These are phyloP conservation scores for Collichthys lucidus DNA, from an alignment of 2,113 vertebrate species.

Conservation along the genomic window DNA sequence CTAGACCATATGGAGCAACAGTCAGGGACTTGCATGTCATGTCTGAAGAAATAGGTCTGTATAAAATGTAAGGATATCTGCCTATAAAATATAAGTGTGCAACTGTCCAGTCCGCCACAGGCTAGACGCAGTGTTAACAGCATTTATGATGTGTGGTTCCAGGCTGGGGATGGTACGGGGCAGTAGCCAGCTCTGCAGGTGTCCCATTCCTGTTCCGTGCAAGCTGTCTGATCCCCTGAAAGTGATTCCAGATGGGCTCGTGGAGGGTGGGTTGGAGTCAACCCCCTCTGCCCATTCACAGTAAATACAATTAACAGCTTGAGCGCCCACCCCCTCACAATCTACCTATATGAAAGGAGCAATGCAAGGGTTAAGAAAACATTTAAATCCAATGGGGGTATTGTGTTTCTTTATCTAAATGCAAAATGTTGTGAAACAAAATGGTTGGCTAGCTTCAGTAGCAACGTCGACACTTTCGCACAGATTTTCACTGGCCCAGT, in stretches of 20 bases:
- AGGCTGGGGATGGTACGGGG: slow-evolving; percentile 64
- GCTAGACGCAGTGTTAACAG: slow-evolving; percentile 49
- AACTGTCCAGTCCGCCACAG: slow-evolving; percentile 45
- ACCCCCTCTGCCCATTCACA: slow-evolving; percentile 69
- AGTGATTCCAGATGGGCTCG: slow-evolving; percentile 83
- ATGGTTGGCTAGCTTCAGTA: slow-evolving; percentile 55
- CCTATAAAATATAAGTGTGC: slow-evolving; percentile 55
- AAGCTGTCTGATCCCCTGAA: slow-evolving; percentile 78
- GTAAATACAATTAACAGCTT: slow-evolving; percentile 81
- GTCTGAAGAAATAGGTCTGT: slow-evolving; percentile 47
- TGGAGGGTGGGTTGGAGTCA: slow-evolving; percentile 74
- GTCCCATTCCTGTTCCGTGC: slow-evolving; percentile 78
- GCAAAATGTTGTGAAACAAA: slow-evolving; percentile 75
- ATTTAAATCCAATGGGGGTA: slow-evolving; percentile 59
- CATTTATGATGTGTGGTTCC: slow-evolving; percentile 58
- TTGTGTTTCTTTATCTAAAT: slow-evolving; percentile 77
- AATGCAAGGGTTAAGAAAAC: slow-evolving; percentile 77
- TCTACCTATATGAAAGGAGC: slow-evolving; percentile 74
- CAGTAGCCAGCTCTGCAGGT: slow-evolving; percentile 76
- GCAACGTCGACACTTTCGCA: slow-evolving; percentile 68
- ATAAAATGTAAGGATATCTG: slow-evolving; percentile 53
- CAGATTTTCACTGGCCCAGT: slow-evolving; percentile 43
- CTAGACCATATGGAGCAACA: slow-evolving; percentile 17
- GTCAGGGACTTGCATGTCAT: slow-evolving; percentile 28
- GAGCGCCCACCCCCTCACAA: slow-evolving; percentile 56